These are phyloP conservation scores for Cotesia typhae DNA, from an alignment of 1,140 invertebrate species.

Conservation along the genomic window DNA sequence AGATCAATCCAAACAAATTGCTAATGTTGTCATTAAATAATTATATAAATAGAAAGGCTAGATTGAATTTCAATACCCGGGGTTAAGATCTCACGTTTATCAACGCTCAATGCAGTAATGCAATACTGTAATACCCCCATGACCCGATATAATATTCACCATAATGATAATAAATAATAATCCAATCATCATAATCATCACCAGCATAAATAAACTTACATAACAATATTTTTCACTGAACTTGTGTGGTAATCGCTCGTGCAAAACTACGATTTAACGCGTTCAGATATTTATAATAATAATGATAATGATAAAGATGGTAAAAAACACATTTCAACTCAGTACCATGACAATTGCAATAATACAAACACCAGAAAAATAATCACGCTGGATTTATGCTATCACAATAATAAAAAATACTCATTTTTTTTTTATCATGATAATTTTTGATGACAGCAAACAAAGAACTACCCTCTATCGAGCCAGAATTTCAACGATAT, in stretches of 20 bases:
- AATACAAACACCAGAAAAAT: too few relatives aligned
- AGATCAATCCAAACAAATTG: too few relatives aligned
- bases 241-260: conserved; percentile 26
- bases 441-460: neutral
- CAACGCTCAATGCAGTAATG: too few relatives aligned
- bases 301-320: neutral
- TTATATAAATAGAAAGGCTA: neutral
- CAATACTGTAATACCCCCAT: too few relatives aligned
- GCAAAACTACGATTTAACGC: conserved; percentile 20
- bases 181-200: neutral
- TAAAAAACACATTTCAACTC: neutral
- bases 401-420: too few relatives aligned
- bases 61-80: neutral
- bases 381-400: too few relatives aligned
- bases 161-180: neutral
- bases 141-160: neutral
- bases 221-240: conserved; percentile 23
- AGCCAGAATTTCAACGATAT: neutral
- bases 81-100: too few relatives aligned
- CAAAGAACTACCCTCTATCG: conserved; percentile 10
- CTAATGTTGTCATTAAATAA: neutral
- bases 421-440: neutral
- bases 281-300: neutral
- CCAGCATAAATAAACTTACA: conserved; percentile 17
- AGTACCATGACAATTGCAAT: too few relatives aligned